phyloP scores from a whole-genome alignment of 2,797 vertebrate species.

The Cryptoblepharus egeriae region DNA sequence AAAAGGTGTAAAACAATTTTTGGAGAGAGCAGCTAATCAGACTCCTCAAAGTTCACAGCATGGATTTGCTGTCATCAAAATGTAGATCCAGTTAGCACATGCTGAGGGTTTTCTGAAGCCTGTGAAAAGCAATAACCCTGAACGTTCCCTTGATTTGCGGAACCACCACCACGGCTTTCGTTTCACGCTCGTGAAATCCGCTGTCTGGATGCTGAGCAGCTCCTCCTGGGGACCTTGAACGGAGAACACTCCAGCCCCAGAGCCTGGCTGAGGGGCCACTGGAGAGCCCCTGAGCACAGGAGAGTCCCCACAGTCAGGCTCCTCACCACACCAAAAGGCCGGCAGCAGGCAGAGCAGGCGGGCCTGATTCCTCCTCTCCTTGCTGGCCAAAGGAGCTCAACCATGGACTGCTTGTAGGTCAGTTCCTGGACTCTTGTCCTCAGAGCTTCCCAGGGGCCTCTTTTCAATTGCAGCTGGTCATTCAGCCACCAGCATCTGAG shows the following conservation, averaged over 20 bases:
- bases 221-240: not conserved
- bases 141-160: not conserved
- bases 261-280: not conserved
- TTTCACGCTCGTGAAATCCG: not conserved
- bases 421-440: no score
- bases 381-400: no score
- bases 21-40: not conserved
- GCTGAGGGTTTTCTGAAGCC: not conserved
- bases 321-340: no score
- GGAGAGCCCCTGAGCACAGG: no score
- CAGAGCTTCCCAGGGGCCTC: no score
- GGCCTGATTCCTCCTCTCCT: no score
- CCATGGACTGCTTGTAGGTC: no score
- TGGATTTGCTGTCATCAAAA: not conserved
- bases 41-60: not conserved
- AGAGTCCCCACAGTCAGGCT: no score
- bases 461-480: no score
- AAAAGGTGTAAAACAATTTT: not conserved
- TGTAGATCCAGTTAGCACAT: not conserved
- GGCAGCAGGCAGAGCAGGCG: no score
- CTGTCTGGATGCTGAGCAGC: not conserved
- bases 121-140: conserved; percentile 5
- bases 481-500: no score
- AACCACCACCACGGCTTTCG: not conserved
- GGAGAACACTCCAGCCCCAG: no score